Base-by-base conservation (phyloP, 1,140 invertebrate species). In the Sesamia nonagrioides region DNA sequence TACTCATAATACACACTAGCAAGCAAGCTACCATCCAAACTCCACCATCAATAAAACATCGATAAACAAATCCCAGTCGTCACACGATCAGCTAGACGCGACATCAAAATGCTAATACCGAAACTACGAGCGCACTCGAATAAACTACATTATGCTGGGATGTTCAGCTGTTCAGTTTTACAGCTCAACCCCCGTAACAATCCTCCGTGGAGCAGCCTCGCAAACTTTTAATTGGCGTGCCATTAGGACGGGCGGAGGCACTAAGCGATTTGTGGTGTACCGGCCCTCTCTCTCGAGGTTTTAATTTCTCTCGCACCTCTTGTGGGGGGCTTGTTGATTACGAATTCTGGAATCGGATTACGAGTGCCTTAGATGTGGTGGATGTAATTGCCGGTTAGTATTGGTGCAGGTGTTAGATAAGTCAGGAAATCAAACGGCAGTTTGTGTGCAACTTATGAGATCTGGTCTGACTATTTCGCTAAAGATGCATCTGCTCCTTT, bases 261-360 rank as follows among this genome's bases (percentile, higher is more conserved):
- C 93, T 94, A 94, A 94, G 92, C 93, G 93, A 93, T 94, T 94
- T 94, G 92, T 94, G 93, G 92, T 94, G 93, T 94, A 92, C 89
- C 89, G 89, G 90, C 90, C 90, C 86, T 88, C 91, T 93, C 68
- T 94, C 93, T 82, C 83, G 91, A 92, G 93, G 91, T 94, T 94
- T 94, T 94, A 94, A 94, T 93, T 93, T 86, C 93, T 92, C 85
- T 89, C 89, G 88, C 89, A 92, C 89, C 92, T 92, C 88, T 79
- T 77, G 72, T 60, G 80, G 83, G 88, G 88, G 82, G 86, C 80
- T 85, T 89, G 52, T 85, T 75, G 84, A 85, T 91, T 88, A 88
- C 85, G 86, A 85, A 86, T 86, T 82, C 78, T 77, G 81, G 76
- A 74, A 85, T 82, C 82, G 77, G 82, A 81, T 84, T 83, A 82